Conservation (phyloP, 2,797 vertebrate genomes). For the Bradypodion ventrale region DNA sequence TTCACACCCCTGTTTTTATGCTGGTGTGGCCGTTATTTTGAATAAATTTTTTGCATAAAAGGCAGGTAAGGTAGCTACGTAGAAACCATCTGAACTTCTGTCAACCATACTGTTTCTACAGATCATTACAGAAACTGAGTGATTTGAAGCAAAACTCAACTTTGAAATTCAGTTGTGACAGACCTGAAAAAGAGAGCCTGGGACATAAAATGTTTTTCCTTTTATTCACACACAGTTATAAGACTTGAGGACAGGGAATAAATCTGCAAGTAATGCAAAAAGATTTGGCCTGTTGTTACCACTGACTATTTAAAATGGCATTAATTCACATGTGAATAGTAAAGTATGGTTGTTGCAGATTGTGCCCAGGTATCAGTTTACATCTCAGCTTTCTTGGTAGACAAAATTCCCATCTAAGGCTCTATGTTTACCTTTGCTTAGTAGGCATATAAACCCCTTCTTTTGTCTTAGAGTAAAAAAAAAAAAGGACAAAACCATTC, state of each 20-base stretch:
- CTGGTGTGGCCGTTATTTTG: background rate
- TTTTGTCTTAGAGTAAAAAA: no score
- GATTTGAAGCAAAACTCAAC: background rate
- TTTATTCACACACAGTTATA: background rate
- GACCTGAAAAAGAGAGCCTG: background rate
- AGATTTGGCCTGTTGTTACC: constrained; percentile 30
- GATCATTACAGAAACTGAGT: background rate
- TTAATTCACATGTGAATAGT: constrained; percentile 11
- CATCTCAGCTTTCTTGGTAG: no score
- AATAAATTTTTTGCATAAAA: background rate
- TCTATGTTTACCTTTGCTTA: no score
- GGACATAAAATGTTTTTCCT: background rate
- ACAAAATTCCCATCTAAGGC: no score
- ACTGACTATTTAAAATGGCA: background rate
- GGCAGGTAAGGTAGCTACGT: background rate
- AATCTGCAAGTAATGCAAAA: constrained; percentile 31
- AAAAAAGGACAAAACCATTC: no score
- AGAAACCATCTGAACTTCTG: background rate
- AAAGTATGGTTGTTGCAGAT: background rate
- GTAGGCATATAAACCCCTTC: no score
- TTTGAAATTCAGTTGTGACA: background rate
- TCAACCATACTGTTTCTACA: background rate
- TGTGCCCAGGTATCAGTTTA: no score
- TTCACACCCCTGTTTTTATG: no score
- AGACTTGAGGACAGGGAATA: no score